Evolutionary conservation across 2,888 invertebrate genomes (phyloP), one percentile per base, ranked within the genome.

Genomic region (Synanthedon andrenaeformis): DNA sequence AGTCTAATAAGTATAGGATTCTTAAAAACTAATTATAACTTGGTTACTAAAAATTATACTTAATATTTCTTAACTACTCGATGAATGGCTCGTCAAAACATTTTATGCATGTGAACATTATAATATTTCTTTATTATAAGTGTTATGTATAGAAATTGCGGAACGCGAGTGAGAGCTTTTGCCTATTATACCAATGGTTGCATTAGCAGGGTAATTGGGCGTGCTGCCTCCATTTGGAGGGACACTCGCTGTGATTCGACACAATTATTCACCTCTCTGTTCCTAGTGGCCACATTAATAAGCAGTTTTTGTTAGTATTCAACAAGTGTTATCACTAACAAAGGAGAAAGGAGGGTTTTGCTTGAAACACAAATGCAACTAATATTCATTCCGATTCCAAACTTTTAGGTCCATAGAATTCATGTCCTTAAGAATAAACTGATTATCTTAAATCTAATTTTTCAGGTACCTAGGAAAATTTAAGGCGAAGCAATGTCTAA

Each of bases 111-210:
- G 45, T 45, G 45, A 8, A 45, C 10, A 45, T 45, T 13, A 45
- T 14, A 13, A 45, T n/a, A 45, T 13, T 45, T 4, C n/a, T 13
- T 45, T 45, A 45, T 45, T 45, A 14, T 35, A 45, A 19, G 49
- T 13, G 8, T 58, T 60, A 65, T 64, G 62, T 59, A 61, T 66
- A 64, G 61, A 63, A 62, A 66, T 65, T 62, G 66, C 58, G 59
- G 54, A 53, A 60, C 62, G 35, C 35, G 35, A 57, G 61, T 63
- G 63, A 70, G 66, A 71, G 70, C 69, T 71, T 73, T 70, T 59
- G 62, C 60, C 69, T 70, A 71, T 77, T 76, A 74, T 67, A 66
- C 65, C 67, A 72, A 76, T 66, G 66, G 61, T 58, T 67, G 70
- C 71, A 73, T 74, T 74, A 74, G 64, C 61, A 14, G 49, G 23